phyloP scores from a whole-genome alignment of 2,113 vertebrate species.

The Neolamprologus ventralis region DNA sequence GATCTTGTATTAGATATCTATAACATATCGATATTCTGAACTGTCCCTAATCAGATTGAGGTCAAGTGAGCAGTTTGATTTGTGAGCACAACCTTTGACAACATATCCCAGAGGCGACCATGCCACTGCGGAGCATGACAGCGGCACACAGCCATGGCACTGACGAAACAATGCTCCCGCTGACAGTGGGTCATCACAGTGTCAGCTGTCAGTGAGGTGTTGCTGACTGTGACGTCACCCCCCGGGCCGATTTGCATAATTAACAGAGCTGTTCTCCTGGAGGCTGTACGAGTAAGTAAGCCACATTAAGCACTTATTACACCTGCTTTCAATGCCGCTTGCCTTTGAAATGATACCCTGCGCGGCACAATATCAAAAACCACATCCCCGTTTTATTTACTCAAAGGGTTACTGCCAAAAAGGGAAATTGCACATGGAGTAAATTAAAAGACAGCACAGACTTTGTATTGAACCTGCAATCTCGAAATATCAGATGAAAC shows the following conservation, averaged over 20 bases:
- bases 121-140: background rate
- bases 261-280: slow-evolving; percentile 5
- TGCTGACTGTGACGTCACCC: slow-evolving; percentile 31
- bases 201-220: slow-evolving; percentile 40
- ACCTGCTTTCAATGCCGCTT: background rate
- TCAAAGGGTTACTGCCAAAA: slow-evolving; percentile 5
- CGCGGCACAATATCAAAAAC: background rate
- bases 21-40: background rate
- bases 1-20: background rate
- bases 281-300: background rate
- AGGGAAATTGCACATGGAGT: slow-evolving; percentile 12
- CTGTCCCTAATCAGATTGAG: background rate
- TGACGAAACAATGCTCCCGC: slow-evolving; percentile 19
- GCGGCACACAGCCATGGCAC: background rate
- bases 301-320: background rate
- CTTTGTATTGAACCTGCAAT: slow-evolving; percentile 14
- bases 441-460: slow-evolving; percentile 8
- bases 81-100: background rate
- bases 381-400: background rate
- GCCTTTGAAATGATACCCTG: background rate
- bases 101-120: background rate
- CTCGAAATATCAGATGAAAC: slow-evolving; percentile 36
- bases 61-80: background rate
- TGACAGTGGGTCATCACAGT: background rate
- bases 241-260: slow-evolving; percentile 13